Evolutionary conservation across 2,888 invertebrate genomes (phyloP).

Genomic region (Lasioglossum vierecki): DNA sequence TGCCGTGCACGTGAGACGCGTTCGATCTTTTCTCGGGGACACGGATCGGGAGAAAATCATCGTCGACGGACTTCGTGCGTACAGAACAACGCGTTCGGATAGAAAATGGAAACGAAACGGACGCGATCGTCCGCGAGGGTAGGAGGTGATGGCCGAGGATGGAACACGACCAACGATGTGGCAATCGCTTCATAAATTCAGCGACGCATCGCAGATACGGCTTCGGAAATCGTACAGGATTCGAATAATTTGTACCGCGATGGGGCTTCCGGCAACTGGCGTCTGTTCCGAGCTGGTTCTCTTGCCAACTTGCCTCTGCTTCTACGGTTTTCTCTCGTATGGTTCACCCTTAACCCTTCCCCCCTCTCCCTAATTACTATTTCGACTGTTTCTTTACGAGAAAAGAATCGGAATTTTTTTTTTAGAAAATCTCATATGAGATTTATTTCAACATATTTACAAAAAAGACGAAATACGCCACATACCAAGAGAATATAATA

Average conservation of each 20-base stretch:
- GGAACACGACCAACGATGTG: constrained; percentile 63
- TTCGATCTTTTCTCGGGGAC: constrained; percentile 32
- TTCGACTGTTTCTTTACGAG: not conserved
- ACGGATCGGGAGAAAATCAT: constrained; percentile 18
- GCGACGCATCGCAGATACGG: constrained; percentile 79
- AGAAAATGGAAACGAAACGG: constrained; percentile 41
- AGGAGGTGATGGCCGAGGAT: not conserved
- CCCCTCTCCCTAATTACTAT: not conserved
- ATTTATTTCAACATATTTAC: too few species aligned
- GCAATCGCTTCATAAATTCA: constrained; percentile 81
- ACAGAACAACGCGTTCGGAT: not conserved
- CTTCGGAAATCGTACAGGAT: constrained; percentile 84
- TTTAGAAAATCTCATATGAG: too few species aligned
- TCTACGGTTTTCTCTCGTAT: constrained; percentile 25
- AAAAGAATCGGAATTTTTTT: not conserved
- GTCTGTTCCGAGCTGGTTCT: constrained; percentile 23
- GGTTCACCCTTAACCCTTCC: not conserved
- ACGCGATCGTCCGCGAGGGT: not conserved
- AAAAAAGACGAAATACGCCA: too few species aligned
- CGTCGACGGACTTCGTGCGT: not conserved
- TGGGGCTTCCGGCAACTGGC: constrained; percentile 74
- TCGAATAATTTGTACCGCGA: constrained; percentile 82
- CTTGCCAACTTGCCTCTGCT: constrained; percentile 7
- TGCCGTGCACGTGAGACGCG: constrained; percentile 59
- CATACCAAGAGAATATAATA: too few species aligned